Conservation (phyloP, 2,888 invertebrate species). For the Pteria penguin region DNA sequence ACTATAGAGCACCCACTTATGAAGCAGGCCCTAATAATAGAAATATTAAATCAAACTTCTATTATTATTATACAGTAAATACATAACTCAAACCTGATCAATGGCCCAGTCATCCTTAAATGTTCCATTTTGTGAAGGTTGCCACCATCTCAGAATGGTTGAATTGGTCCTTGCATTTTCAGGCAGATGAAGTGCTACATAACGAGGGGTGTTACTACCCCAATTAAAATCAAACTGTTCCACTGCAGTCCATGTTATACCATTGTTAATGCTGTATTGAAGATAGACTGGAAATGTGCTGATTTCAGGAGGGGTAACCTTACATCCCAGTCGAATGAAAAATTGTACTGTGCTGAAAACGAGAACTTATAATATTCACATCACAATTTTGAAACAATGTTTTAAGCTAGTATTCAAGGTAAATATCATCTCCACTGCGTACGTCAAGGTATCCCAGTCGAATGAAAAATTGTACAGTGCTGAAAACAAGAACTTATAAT, state of each 20-base stretch:
- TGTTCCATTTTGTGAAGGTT: slow-evolving; percentile 74
- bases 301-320: slow-evolving; percentile 53
- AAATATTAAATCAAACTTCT: too few species aligned
- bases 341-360: slow-evolving; percentile 79
- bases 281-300: slow-evolving; percentile 76
- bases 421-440: too few species aligned
- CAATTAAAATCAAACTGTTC: slow-evolving; percentile 77
- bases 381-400: too few species aligned
- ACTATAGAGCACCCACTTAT: too few species aligned
- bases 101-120: slow-evolving; percentile 79
- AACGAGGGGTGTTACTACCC: slow-evolving; percentile 66
- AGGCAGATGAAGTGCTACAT: slow-evolving; percentile 76
- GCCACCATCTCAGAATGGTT: slow-evolving; percentile 78
- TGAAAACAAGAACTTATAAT: slow-evolving; percentile 50
- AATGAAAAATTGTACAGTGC: slow-evolving; percentile 80
- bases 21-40: too few species aligned
- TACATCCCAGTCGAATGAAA: slow-evolving; percentile 77
- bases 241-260: slow-evolving; percentile 79
- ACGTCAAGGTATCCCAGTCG: slow-evolving; percentile 78
- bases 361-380: neutral
- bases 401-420: too few species aligned
- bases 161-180: slow-evolving; percentile 70
- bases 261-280: slow-evolving; percentile 80
- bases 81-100: slow-evolving; percentile 77
- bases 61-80: too few species aligned